Evolutionary conservation across 2,888 invertebrate species (phyloP).

Genomic region (Elmis aenea): DNA sequence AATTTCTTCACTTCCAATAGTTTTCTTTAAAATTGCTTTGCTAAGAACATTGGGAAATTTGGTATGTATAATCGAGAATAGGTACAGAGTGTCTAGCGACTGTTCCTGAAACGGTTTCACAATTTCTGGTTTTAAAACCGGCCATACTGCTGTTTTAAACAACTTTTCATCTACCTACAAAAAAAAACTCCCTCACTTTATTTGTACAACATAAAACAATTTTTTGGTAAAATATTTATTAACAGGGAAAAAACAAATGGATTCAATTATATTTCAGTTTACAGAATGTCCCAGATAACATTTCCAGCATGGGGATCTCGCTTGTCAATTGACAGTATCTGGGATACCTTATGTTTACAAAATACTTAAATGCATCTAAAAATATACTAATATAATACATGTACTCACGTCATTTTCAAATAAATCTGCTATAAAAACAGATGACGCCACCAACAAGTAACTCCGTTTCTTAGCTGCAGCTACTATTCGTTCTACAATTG

Average conservation of each 20-base stretch:
- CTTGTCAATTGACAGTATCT: no score
- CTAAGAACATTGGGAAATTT: conserved; percentile 51
- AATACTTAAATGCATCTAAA: no score
- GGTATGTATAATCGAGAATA: conserved; percentile 49
- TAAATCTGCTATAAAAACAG: conserved; percentile 58
- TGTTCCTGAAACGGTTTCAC: conserved; percentile 61
- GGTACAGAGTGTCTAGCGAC: conserved; percentile 60
- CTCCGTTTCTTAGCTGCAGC: conserved; percentile 57
- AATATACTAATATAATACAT: no score
- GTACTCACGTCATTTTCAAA: no score
- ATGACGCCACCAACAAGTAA: conserved; percentile 57
- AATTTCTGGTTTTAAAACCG: conserved; percentile 55
- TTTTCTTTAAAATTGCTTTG: conserved; percentile 51
- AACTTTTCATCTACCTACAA: conserved; percentile 51
- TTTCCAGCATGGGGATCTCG: no score
- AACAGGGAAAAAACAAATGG: not conserved
- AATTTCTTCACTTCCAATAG: conserved; percentile 54
- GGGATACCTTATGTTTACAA: no score
- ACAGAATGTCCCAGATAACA: no score
- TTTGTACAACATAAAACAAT: conserved; percentile 1
- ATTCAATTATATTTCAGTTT: not conserved
- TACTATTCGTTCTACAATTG: conserved; percentile 47
- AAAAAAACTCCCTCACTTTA: no score
- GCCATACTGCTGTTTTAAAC: conserved; percentile 56
- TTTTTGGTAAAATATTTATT: not conserved